Evolutionary conservation across 1,140 invertebrate species (phyloP).

Genomic region (Drosophila triauraria): DNA sequence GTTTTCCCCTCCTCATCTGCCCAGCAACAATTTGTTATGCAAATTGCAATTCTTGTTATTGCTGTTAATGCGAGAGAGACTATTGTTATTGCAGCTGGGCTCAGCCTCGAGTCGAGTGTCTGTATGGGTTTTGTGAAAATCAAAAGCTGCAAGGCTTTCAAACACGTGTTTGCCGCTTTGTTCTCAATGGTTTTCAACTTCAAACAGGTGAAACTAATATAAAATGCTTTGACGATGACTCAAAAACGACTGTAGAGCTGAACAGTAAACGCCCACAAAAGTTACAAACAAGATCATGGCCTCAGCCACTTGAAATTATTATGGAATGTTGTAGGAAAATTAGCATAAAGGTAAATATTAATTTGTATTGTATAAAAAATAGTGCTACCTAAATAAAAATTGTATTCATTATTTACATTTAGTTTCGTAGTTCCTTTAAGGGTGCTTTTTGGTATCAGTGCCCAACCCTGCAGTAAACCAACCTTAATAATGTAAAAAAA

Average conservation of each 20-base stretch:
- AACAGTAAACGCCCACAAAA: conserved; percentile 55
- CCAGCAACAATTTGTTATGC: conserved; percentile 72
- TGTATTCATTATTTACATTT: no score
- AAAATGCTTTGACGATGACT: conserved; percentile 48
- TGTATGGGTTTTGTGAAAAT: conserved; percentile 24
- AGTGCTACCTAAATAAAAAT: no score
- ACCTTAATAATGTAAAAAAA: background rate
- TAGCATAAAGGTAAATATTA: background rate
- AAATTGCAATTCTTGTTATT: conserved; percentile 64
- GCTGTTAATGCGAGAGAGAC: conserved; percentile 21
- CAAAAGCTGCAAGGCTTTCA: conserved; percentile 63
- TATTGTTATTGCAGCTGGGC: conserved; percentile 50
- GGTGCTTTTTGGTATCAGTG: no score
- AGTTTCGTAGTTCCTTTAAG: no score
- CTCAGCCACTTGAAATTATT: conserved; percentile 6
- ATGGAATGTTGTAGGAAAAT: background rate
- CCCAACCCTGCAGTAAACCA: no score
- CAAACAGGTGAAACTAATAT: conserved; percentile 68
- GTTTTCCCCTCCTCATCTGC: conserved; percentile 7
- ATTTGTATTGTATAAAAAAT: background rate
- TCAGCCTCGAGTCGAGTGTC: conserved; percentile 45
- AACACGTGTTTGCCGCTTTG: conserved; percentile 66
- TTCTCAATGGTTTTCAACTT: conserved; percentile 8
- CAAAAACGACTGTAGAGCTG: conserved; percentile 17
- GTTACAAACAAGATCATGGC: conserved; percentile 47